Base-by-base conservation (phyloP, 2,113 vertebrate genomes). In the Orientallactaga bullata region DNA sequence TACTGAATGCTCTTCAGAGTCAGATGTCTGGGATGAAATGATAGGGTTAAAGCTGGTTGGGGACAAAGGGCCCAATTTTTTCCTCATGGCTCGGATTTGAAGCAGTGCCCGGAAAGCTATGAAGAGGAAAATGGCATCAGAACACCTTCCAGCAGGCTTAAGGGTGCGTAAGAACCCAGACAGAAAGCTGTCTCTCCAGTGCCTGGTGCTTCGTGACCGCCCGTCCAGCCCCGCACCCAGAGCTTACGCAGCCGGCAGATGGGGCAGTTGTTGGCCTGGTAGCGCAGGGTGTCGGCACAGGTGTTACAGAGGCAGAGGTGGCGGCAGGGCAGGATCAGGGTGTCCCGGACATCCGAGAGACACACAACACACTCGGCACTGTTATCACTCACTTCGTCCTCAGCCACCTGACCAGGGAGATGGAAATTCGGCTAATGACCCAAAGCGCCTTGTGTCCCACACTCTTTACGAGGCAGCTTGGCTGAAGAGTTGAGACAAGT, bases 291-390 rank as follows among this genome's bases (percentile, higher is more conserved):
- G 98, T 99, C 99, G 0, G 99, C 99, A 0, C 99, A 99, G 94
- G 99, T 98, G 90, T 99, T 99, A 95, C 99, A 99, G 73, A 99
- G 98, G 97, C 99, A 99, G 97, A 99, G 98, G 97, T 99, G 99
- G 88, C 99, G 98, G 97, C 99, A 99, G 60, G 99, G 99, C 97
- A 99, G 98, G 97, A 99, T 99, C 90, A 99, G 98, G 1, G 99
- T 99, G 97, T 99, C 99, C 0, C 99, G 99, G 2, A 99, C 98
- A 0, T 99, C 99, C 0, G 99, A 99, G 93, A 99, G 98, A 97
- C 99, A 99, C 90, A 99, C 99, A 74, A 99, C 99, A 2, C 99
- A 99, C 98, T 99, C 99, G 0, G 99, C 99, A 2, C 99, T 99
- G 98, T 99, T 99, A 73, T 99, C 99, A 0, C 99, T 99, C 81